Conservation (phyloP, 1,140 invertebrate species). For the Heliconius hewitsoni region DNA sequence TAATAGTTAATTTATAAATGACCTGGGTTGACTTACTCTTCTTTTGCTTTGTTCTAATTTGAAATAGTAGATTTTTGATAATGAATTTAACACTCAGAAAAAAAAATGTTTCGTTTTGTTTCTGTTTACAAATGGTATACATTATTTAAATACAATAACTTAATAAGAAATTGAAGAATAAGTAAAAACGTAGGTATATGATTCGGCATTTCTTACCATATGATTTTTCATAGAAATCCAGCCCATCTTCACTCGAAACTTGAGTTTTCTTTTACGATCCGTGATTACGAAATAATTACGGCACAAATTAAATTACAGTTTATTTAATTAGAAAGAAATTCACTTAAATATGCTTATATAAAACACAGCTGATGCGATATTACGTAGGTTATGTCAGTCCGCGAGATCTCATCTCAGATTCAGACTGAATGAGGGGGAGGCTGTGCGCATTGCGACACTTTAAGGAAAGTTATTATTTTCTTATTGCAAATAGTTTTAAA, state of each 20-base stretch:
- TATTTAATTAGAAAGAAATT: constrained; percentile 1
- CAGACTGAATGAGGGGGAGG: constrained; percentile 72
- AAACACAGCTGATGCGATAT: constrained; percentile 30
- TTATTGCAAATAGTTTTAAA: background rate
- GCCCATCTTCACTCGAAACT: constrained; percentile 69
- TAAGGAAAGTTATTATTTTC: constrained; percentile 50
- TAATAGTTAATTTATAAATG: too few relatives aligned
- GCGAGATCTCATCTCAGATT: constrained; percentile 72
- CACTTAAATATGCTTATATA: constrained; percentile 6
- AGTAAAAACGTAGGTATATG: background rate
- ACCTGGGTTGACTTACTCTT: too few relatives aligned
- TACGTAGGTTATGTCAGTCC: constrained; percentile 67
- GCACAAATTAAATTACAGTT: background rate
- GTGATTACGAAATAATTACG: constrained; percentile 43
- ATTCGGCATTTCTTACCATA: constrained; percentile 58
- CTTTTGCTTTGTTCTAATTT: too few relatives aligned
- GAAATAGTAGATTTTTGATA: too few relatives aligned
- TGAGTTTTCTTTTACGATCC: constrained; percentile 65
- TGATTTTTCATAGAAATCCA: constrained; percentile 80
- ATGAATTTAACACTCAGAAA: too few relatives aligned
- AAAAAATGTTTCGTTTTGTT: too few relatives aligned
- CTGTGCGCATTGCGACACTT: constrained; percentile 78
- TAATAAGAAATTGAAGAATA: background rate
- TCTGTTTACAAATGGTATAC: too few relatives aligned
- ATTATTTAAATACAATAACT: background rate